Conservation (phyloP, 2,113 vertebrate species). For the Gobio gobio region DNA sequence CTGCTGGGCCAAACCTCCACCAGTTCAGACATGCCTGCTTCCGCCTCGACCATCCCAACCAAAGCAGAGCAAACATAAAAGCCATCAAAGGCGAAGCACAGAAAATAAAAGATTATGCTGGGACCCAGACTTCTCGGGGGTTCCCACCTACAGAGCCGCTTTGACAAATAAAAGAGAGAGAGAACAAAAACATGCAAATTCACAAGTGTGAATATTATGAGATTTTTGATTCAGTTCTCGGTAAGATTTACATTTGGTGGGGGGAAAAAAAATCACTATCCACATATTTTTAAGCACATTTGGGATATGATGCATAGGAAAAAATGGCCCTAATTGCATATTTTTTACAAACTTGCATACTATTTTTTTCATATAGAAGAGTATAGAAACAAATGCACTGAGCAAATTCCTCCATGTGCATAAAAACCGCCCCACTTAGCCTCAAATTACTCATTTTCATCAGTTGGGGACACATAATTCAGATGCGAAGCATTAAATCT, state of each 20-base stretch:
- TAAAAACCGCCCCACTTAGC: no score
- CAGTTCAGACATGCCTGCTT: constrained; percentile 65
- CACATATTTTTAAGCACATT: background rate
- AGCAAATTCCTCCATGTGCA: no score
- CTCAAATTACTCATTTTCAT: background rate
- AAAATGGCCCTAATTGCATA: background rate
- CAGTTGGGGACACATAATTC: background rate
- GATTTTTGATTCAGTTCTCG: constrained; percentile 17
- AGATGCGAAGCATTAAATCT: background rate
- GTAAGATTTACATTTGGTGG: background rate
- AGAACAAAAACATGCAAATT: background rate
- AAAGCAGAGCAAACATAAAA: constrained; percentile 59
- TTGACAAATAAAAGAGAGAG: background rate
- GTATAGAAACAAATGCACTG: background rate
- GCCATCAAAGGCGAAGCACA: constrained; percentile 58
- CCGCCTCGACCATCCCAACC: constrained; percentile 63
- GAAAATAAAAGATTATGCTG: constrained; percentile 55
- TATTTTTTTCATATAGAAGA: background rate
- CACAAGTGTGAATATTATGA: constrained; percentile 5
- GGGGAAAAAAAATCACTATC: background rate
- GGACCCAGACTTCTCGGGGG: constrained; percentile 43
- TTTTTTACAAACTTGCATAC: background rate
- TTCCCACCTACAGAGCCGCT: constrained; percentile 47
- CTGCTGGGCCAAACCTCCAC: constrained; percentile 41
- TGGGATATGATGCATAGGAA: background rate